phyloP scores from a whole-genome alignment of 2,888 invertebrate genomes.

The Metallyticus violacea region DNA sequence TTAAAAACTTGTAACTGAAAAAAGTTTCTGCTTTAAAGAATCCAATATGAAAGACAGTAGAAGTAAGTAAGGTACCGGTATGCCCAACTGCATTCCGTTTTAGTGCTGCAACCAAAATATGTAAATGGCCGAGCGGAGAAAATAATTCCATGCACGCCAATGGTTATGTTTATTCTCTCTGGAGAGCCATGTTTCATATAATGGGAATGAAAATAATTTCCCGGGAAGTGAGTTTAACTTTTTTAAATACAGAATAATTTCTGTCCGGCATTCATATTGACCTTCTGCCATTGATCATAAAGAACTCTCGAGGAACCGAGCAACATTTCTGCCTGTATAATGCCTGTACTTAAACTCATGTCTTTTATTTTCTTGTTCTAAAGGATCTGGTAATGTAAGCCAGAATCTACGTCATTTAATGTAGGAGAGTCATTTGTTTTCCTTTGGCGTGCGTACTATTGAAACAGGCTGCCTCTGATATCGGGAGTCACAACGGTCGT shows the following conservation, averaged over 20 bases:
- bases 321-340: too few species aligned
- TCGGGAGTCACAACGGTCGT: too few species aligned
- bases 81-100: neutral
- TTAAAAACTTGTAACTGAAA: too few species aligned
- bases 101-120: too few species aligned
- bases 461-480: too few species aligned
- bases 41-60: too few species aligned
- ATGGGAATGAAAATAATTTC: neutral
- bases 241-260: neutral
- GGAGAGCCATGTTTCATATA: neutral
- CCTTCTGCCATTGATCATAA: neutral
- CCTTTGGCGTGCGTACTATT: too few species aligned
- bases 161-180: neutral
- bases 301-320: neutral
- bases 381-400: neutral
- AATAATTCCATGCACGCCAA: neutral
- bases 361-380: neutral
- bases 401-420: neutral
- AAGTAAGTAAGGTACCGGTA: too few species aligned
- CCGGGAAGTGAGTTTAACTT: neutral
- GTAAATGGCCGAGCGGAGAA: neutral
- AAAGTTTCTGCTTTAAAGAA: too few species aligned
- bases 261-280: neutral
- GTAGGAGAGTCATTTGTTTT: too few species aligned
- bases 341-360: neutral